Evolutionary conservation across 2,113 vertebrate genomes (phyloP), one percentile per base, ranked within the genome.

Genomic region (Hucho hucho): DNA sequence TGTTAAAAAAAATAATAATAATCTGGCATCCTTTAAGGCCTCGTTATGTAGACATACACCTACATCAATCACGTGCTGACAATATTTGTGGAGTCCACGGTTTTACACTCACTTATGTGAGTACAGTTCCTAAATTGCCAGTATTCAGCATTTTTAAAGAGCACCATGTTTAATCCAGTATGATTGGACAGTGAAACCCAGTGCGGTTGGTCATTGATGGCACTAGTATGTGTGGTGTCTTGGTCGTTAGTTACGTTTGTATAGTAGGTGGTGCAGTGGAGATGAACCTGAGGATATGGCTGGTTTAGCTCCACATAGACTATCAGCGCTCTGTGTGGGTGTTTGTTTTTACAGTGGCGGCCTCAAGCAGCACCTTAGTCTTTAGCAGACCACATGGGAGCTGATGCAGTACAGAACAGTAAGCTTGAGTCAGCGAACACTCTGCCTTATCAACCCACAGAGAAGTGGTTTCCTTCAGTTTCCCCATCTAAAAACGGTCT

Each of bases 201-300:
- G 68, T 43, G 37, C 9, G 2, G 37, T 11, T 84, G 79, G 26
- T 70, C 24, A 67, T 18, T 0, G 61, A 74, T 84, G 82, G 80
- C 84, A 85, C 82, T 75, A 71, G 6, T 81, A 32, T 65, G 70
- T 76, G 70, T 71, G 67, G 70, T 46, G 1, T 80, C 84, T 81
- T 84, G 82, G 75, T 80, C 71, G 67, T 73, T 14, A 22, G 66
- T 78, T 83, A 7, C 53, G 73, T 75, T 77, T 84, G 12, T 67
- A 75, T 77, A 47, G 46, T 74, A 77, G 65, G 16, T 37, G 28
- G 64, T 32, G 69, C 68, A 67, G 14, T 47, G 75, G 43, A 16
- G 29, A 20, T 65, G 37, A 76, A 81, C 32, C 67, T 75, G 64
- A 73, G 74, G 61, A 65, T 46, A 25, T 22, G 76, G 37, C 67